Conservation (phyloP, 2,888 invertebrate genomes). For the Rhagonycha lutea region DNA sequence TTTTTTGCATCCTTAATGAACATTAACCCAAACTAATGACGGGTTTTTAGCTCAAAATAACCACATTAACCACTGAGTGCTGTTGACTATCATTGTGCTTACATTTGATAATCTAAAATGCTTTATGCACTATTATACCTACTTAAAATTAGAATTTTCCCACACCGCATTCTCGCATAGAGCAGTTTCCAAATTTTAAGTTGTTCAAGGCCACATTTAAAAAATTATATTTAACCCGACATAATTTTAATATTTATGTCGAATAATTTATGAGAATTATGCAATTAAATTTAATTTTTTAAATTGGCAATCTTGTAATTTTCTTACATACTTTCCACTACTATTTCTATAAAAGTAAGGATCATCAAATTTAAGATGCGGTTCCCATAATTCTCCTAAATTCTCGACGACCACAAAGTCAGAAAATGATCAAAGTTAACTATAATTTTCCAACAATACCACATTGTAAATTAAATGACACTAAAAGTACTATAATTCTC, state of each 20-base stretch:
- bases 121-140: background rate
- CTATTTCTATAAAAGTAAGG: background rate
- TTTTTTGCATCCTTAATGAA: background rate
- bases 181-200: background rate
- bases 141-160: background rate
- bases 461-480: constrained; percentile 44
- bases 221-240: background rate
- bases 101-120: background rate
- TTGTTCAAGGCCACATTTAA: background rate
- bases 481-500: constrained; percentile 43
- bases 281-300: background rate
- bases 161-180: background rate
- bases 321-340: background rate
- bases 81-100: background rate
- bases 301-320: background rate
- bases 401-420: constrained; percentile 32
- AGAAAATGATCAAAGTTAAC: constrained; percentile 13
- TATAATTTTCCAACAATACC: constrained; percentile 16
- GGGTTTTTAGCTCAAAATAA: background rate
- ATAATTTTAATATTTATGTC: background rate
- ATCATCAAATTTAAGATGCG: background rate
- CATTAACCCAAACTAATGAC: background rate
- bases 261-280: background rate
- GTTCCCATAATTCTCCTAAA: constrained; percentile 32
- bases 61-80: background rate